Evolutionary conservation across 2,113 vertebrate species (phyloP).

Genomic region (Oryzias celebensis): DNA sequence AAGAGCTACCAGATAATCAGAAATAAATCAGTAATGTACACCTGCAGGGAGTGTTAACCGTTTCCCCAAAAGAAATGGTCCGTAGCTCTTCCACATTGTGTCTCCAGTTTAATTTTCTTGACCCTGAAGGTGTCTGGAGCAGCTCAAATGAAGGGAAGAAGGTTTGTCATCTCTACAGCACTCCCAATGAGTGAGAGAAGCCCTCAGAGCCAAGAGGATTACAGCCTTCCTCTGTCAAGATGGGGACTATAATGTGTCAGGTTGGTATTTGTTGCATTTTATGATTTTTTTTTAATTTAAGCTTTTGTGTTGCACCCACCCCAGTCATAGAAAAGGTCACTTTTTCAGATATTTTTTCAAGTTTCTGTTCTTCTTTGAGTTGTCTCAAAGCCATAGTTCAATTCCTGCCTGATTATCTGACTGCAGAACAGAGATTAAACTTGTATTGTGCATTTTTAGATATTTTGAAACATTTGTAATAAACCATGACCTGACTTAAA

Average conservation of each 20-base stretch:
- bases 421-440: too few species aligned
- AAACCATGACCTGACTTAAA: too few species aligned
- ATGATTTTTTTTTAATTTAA: constrained; percentile 27
- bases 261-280: constrained; percentile 27
- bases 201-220: constrained; percentile 19
- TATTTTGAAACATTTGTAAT: too few species aligned
- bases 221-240: constrained; percentile 22
- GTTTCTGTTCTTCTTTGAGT: too few species aligned
- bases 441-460: too few species aligned
- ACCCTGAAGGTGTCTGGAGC: not conserved
- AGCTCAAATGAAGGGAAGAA: not conserved
- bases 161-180: constrained; percentile 27
- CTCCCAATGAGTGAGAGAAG: constrained; percentile 11
- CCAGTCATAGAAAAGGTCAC: too few species aligned
- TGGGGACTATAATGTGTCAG: constrained; percentile 10
- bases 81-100: not conserved
- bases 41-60: not conserved
- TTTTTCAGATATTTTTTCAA: too few species aligned
- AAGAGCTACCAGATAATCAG: constrained; percentile 10
- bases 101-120: constrained; percentile 1
- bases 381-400: too few species aligned
- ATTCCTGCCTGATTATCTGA: too few species aligned
- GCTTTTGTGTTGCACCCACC: not conserved
- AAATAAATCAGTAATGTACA: constrained; percentile 3
- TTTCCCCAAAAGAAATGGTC: not conserved